A percentile compares a stretch with the other conserved stretches of the same genome.
phyloP scores from a whole-genome alignment of 2,113 vertebrate genomes.

The Eublepharis macularius region DNA sequence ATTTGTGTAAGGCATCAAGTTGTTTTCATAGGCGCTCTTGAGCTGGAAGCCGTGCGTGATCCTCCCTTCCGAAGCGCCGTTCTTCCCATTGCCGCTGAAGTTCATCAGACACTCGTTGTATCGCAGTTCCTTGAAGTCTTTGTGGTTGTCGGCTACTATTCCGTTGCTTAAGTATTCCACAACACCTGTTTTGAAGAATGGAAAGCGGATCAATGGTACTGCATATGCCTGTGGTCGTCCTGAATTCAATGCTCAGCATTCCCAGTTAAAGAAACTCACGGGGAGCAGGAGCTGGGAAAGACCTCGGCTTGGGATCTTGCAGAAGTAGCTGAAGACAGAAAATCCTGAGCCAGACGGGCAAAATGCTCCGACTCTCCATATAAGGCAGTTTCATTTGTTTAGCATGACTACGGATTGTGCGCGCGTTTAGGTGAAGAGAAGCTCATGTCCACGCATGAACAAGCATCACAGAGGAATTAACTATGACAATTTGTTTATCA shows the following conservation, averaged over 20 bases:
- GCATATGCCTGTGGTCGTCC: no score
- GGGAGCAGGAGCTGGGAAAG: no score
- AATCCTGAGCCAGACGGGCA: no score
- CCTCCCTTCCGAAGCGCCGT: slow-evolving; percentile 88
- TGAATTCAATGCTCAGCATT: no score
- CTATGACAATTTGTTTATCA: neutral
- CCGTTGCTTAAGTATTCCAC: slow-evolving; percentile 98
- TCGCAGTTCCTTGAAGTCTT: slow-evolving; percentile 97
- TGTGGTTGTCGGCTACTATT: slow-evolving; percentile 97
- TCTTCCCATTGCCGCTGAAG: slow-evolving; percentile 96
- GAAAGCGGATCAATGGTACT: neutral
- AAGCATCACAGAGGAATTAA: neutral
- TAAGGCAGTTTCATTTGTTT: no score
- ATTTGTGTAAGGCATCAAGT: slow-evolving; percentile 99
- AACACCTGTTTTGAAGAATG: slow-evolving; percentile 81
- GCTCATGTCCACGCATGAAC: neutral
- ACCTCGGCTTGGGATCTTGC: no score
- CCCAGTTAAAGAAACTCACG: no score
- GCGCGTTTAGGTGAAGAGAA: neutral
- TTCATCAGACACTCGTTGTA: slow-evolving; percentile 97
- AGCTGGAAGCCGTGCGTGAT: slow-evolving; percentile 97
- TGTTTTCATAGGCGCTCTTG: slow-evolving; percentile 97
- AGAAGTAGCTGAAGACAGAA: no score
- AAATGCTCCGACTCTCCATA: no score
- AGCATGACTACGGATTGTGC: no score